phyloP scores from a whole-genome alignment of 2,797 vertebrate genomes.

The Coreius guichenoti region DNA sequence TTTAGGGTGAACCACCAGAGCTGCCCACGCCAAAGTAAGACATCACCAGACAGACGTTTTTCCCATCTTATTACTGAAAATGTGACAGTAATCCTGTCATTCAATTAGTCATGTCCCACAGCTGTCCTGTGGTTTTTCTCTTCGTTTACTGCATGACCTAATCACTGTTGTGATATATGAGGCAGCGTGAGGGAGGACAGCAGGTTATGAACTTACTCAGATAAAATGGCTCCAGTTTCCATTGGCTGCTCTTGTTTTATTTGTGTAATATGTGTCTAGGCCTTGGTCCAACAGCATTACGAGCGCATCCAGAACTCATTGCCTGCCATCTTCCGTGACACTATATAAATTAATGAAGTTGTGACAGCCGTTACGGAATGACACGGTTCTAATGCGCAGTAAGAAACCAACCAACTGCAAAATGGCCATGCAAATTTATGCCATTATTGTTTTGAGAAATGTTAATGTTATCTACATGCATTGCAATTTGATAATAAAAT shows the following conservation, averaged over 20 bases:
- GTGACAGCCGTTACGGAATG: background rate
- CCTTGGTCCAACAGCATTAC: conserved; percentile 76
- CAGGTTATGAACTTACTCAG: conserved; percentile 16
- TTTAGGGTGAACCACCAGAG: conserved; percentile 12
- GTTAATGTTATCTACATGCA: background rate
- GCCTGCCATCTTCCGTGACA: conserved; percentile 64
- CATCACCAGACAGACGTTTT: background rate
- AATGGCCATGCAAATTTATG: background rate
- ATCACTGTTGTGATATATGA: conserved; percentile 21
- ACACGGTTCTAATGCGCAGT: background rate
- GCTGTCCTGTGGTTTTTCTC: conserved; percentile 14
- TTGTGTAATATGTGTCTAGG: conserved; percentile 77
- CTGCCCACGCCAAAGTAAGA: background rate
- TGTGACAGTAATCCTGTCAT: background rate
- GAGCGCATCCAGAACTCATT: conserved; percentile 74
- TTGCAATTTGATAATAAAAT: background rate
- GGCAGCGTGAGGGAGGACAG: conserved; percentile 5
- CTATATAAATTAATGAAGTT: conserved; percentile 63
- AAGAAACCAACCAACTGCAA: background rate
- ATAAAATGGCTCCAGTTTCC: conserved; percentile 17
- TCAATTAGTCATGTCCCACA: background rate
- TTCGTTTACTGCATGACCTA: background rate
- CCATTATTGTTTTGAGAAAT: conserved; percentile 2
- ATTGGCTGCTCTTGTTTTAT: conserved; percentile 71
- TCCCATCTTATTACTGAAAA: background rate